These are phyloP conservation scores for Muscicapa striata DNA, from an alignment of 2,797 vertebrate genomes.

Conservation along the genomic window DNA sequence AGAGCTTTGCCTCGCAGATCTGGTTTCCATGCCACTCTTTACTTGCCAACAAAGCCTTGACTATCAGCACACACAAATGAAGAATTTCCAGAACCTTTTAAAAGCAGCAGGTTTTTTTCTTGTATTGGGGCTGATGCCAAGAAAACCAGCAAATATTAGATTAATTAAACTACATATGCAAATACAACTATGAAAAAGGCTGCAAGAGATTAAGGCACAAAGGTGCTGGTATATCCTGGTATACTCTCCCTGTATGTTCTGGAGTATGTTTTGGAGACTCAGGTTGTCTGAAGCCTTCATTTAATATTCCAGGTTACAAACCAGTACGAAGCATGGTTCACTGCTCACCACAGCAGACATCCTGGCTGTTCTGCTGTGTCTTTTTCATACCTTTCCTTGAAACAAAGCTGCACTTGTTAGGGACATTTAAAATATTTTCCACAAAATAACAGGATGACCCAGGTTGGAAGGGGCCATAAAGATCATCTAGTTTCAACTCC, in stretches of 20 bases:
- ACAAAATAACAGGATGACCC: background rate
- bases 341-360: background rate
- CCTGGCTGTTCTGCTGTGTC: background rate
- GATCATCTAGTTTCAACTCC: background rate
- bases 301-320: background rate
- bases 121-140: background rate
- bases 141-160: background rate
- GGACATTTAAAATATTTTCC: background rate
- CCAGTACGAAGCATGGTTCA: background rate
- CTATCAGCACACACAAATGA: background rate
- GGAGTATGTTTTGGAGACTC: background rate
- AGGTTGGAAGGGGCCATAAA: background rate
- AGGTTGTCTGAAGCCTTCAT: background rate
- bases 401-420: background rate
- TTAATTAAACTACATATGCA: background rate
- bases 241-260: background rate
- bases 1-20: background rate
- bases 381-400: background rate
- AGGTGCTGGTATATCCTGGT: background rate
- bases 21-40: background rate
- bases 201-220: background rate
- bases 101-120: background rate
- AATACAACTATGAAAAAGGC: background rate
- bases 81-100: background rate
- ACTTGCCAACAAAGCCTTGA: background rate